Percentiles rank a stretch among this genome's conserved stretches.
These are phyloP conservation scores for Delphinus delphis DNA, from an alignment of 2,113 vertebrate species.

Conservation along the genomic window DNA sequence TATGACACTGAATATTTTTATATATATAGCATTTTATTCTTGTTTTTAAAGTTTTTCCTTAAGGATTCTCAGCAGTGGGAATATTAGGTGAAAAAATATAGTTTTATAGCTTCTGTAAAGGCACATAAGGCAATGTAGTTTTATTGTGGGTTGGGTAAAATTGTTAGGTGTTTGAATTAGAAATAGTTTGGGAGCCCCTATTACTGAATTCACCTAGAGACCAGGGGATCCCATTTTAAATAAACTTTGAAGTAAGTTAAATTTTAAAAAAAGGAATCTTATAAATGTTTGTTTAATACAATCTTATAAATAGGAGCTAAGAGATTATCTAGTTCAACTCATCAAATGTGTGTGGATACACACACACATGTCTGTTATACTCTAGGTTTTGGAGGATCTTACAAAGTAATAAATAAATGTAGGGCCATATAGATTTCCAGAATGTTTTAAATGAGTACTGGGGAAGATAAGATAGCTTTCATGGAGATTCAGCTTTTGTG, in stretches of 20 bases:
- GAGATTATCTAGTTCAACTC: not conserved
- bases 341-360: not conserved
- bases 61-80: not conserved
- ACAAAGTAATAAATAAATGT: not conserved
- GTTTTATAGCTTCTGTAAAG: conserved; percentile 12
- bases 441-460: not conserved
- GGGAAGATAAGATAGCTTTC: not conserved
- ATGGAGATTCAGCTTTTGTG: not conserved
- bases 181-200: not conserved
- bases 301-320: conserved; percentile 41
- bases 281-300: not conserved
- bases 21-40: conserved; percentile 25
- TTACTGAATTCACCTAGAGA: conserved; percentile 31
- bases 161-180: conserved; percentile 5
- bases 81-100: not conserved
- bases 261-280: not conserved
- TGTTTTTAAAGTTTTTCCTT: conserved; percentile 21
- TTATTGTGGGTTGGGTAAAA: not conserved
- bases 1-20: not conserved
- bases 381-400: not conserved
- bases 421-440: not conserved
- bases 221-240: not conserved
- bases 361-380: not conserved
- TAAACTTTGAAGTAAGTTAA: conserved; percentile 38
- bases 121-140: not conserved